Evolutionary conservation across 2,113 vertebrate genomes (phyloP).

Genomic region (Oryzias woworae): DNA sequence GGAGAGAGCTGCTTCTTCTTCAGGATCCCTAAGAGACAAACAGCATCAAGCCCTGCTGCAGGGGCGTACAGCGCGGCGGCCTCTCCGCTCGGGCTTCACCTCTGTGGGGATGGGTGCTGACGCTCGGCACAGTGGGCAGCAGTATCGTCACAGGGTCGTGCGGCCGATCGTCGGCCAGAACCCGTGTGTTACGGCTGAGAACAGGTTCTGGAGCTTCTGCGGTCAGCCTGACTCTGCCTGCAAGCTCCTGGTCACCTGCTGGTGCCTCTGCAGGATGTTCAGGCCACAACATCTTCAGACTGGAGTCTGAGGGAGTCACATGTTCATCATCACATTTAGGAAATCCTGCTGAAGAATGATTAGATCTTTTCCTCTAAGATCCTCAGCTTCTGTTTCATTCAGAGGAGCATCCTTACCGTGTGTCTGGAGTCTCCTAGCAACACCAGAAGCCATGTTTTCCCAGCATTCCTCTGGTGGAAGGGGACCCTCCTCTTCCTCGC

Average conservation of each 20-base stretch:
- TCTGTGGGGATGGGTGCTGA: slow-evolving; percentile 82
- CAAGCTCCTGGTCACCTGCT: slow-evolving; percentile 62
- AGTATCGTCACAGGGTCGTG: slow-evolving; percentile 58
- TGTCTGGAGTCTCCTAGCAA: slow-evolving; percentile 56
- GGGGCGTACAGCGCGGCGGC: no score
- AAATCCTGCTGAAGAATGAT: no score
- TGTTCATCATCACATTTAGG: not conserved
- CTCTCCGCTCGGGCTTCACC: slow-evolving; percentile 61
- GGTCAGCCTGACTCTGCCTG: slow-evolving; percentile 50
- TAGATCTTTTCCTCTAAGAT: no score
- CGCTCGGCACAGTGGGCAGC: slow-evolving; percentile 74
- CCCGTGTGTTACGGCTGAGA: not conserved
- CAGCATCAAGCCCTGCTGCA: no score
- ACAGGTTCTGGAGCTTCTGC: slow-evolving; percentile 59
- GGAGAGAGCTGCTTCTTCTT: slow-evolving; percentile 87
- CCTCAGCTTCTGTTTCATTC: not conserved
- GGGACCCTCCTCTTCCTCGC: slow-evolving; percentile 85
- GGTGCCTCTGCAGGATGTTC: slow-evolving; percentile 73
- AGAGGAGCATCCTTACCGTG: slow-evolving; percentile 27
- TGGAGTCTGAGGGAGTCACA: slow-evolving; percentile 62
- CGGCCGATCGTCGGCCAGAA: slow-evolving; percentile 49
- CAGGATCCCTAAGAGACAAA: slow-evolving; percentile 80
- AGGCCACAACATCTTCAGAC: slow-evolving; percentile 78
- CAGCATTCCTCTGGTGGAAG: slow-evolving; percentile 82
- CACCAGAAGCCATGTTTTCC: slow-evolving; percentile 81